Conservation (phyloP, 2,888 invertebrate genomes). For the Acanthosepion esculentum region DNA sequence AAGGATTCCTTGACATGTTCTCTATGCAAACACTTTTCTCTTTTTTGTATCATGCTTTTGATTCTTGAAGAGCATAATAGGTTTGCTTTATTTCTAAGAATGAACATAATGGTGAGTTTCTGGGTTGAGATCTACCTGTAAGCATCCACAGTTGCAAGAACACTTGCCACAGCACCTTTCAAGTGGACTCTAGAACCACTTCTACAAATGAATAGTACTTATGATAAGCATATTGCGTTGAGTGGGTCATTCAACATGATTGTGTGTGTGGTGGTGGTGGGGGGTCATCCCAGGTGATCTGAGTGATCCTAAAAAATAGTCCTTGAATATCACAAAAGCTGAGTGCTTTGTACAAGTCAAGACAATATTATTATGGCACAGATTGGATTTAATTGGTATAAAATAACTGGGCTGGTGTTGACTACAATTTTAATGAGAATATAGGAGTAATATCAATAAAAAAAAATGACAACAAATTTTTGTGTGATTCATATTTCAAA, state of each 20-base stretch:
- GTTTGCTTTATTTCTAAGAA: background rate
- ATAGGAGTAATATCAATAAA: background rate
- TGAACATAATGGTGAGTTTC: background rate
- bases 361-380: background rate
- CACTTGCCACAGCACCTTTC: background rate
- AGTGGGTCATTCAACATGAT: background rate
- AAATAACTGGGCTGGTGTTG: background rate
- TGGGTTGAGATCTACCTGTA: background rate
- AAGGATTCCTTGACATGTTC: background rate
- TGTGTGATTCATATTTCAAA: too few relatives aligned
- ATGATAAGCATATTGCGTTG: background rate
- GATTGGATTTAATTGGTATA: background rate
- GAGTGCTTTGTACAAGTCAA: background rate
- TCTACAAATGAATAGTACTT: background rate
- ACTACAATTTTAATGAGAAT: background rate
- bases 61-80: background rate
- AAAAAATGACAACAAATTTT: too few relatives aligned
- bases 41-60: too few relatives aligned
- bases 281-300: background rate
- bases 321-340: background rate
- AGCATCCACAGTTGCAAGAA: background rate
- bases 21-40: too few relatives aligned
- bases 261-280: background rate
- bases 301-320: background rate
- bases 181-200: conserved; percentile 33